Conservation (phyloP, 1,140 invertebrate species). For the Stegodyphus mimosarum region DNA sequence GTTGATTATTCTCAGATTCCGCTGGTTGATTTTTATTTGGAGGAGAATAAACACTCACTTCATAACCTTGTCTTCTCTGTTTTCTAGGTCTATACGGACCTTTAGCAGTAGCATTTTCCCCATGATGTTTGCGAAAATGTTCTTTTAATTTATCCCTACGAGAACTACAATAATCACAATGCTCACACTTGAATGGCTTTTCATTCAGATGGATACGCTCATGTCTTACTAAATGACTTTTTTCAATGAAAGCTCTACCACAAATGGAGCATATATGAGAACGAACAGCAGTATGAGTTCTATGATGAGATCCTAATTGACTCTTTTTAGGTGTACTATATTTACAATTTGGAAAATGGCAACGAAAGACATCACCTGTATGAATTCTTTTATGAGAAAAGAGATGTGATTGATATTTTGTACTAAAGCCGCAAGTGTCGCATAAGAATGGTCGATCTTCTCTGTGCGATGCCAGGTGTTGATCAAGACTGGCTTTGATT, state of each 20-base stretch:
- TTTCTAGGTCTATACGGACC: slow-evolving; percentile 71
- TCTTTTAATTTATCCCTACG: slow-evolving; percentile 78
- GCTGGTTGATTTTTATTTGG: slow-evolving; percentile 26
- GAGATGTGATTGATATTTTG: slow-evolving; percentile 77
- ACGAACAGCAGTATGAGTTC: slow-evolving; percentile 75
- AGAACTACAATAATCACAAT: slow-evolving; percentile 76
- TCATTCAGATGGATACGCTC: slow-evolving; percentile 76
- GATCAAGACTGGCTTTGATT: slow-evolving; percentile 73
- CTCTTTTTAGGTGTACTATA: slow-evolving; percentile 77
- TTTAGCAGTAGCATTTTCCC: slow-evolving; percentile 71
- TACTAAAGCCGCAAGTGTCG: slow-evolving; percentile 76
- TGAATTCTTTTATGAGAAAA: slow-evolving; percentile 77
- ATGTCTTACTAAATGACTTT: slow-evolving; percentile 76
- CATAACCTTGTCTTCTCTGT: slow-evolving; percentile 60
- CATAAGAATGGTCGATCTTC: slow-evolving; percentile 73
- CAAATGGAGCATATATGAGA: slow-evolving; percentile 75
- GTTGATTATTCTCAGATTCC: slow-evolving; percentile 31
- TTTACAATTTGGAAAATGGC: slow-evolving; percentile 74
- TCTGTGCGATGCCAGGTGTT: slow-evolving; percentile 73
- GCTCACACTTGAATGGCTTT: slow-evolving; percentile 73
- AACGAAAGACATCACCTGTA: slow-evolving; percentile 74
- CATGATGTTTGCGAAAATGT: slow-evolving; percentile 76
- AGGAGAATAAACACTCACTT: slow-evolving; percentile 43
- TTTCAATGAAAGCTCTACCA: slow-evolving; percentile 76
- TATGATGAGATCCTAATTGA: slow-evolving; percentile 76